A percentile compares a stretch with the other conserved stretches of the same genome.
phyloP scores from a whole-genome alignment of 1,140 invertebrate species.

The Copidosoma floridanum region DNA sequence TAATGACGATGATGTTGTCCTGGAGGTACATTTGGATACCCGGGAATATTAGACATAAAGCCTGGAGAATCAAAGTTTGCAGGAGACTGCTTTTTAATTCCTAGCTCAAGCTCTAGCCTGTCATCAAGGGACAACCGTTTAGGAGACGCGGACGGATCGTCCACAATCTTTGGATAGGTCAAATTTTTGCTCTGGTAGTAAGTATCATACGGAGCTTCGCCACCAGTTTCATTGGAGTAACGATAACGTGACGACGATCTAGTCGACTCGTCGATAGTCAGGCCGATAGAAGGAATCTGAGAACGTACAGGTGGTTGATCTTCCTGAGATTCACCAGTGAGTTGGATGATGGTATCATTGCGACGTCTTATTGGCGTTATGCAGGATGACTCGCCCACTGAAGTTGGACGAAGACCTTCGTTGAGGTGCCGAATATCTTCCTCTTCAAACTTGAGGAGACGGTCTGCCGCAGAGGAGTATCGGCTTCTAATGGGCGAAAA shows the following conservation, averaged over 20 bases:
- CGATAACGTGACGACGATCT: conserved; percentile 33
- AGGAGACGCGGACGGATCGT: conserved; percentile 47
- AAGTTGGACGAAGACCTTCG: conserved; percentile 1
- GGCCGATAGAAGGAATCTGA: too few species aligned
- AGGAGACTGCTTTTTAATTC: conserved; percentile 45
- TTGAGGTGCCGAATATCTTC: not conserved
- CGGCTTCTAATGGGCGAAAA: conserved; percentile 38
- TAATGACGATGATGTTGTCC: conserved; percentile 35
- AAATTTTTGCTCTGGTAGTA: conserved; percentile 52
- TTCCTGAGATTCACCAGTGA: conserved; percentile 39
- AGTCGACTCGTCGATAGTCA: too few species aligned
- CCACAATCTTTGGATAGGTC: conserved; percentile 51
- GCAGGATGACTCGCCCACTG: not conserved
- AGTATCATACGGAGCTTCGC: conserved; percentile 38
- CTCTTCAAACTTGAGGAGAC: conserved; percentile 31
- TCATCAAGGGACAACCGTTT: conserved; percentile 55
- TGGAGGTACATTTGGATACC: conserved; percentile 34
- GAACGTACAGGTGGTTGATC: too few species aligned
- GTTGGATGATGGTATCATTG: conserved; percentile 52
- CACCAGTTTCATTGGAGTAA: conserved; percentile 39
- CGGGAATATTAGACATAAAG: conserved; percentile 27
- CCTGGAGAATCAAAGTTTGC: conserved; percentile 27
- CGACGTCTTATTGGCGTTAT: conserved; percentile 24
- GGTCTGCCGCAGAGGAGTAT: conserved; percentile 20
- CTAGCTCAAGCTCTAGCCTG: conserved; percentile 52